Conservation (phyloP, 35 echinoderm and acorn worm genomes). For the Patiria miniata region DNA sequence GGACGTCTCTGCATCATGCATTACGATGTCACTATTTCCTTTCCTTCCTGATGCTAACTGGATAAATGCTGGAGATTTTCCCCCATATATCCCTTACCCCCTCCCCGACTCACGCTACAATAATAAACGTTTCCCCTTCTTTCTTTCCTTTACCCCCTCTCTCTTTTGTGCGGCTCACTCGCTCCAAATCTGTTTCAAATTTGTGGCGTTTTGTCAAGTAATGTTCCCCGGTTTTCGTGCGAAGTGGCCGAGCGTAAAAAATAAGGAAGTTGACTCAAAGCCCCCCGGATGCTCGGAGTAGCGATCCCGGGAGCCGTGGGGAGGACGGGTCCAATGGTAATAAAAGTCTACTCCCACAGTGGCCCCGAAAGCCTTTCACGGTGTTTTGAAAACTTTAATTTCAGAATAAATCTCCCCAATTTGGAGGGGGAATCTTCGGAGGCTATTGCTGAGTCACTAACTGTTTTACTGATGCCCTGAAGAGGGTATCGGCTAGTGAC, state of each 20-base stretch:
- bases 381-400: neutral
- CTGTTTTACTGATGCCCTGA: neutral
- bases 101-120: neutral
- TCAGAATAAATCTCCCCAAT: neutral
- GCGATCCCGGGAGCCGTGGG: neutral
- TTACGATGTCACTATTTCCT: neutral
- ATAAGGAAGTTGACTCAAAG: neutral
- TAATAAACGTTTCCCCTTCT: neutral
- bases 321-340: neutral
- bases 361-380: neutral
- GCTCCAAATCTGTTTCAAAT: neutral
- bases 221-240: neutral
- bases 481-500: no score
- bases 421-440: neutral
- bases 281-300: neutral
- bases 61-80: neutral
- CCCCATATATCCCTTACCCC: no score
- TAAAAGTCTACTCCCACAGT: neutral
- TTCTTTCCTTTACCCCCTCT: neutral
- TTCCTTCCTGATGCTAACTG: conserved; percentile 3
- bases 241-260: neutral
- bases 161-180: no score
- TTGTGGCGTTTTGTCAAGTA: conserved; percentile 5
- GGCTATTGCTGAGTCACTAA: neutral
- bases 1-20: neutral